A percentile compares a stretch with the other conserved stretches of the same genome.
These are phyloP conservation scores for Chloropsis hardwickii DNA, from an alignment of 2,113 vertebrate genomes.

Conservation along the genomic window DNA sequence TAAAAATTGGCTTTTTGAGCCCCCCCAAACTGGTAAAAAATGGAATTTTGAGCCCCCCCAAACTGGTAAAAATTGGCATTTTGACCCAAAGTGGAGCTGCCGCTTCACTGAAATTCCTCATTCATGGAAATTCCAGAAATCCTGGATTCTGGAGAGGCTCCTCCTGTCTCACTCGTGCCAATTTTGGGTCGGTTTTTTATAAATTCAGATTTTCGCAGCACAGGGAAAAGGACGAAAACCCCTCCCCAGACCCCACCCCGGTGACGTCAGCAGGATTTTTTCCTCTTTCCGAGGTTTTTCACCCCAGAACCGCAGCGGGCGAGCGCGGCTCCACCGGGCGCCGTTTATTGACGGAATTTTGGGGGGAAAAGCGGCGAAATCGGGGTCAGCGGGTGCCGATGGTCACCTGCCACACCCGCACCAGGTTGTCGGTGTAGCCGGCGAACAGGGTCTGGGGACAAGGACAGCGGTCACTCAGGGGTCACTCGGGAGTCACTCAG, in stretches of 20 bases:
- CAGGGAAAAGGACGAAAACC: accelerated
- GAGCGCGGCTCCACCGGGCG: neutral
- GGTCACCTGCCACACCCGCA: neutral
- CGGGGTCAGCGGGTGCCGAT: neutral
- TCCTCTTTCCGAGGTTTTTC: neutral
- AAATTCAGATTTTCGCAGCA: neutral
- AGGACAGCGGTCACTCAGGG: no score
- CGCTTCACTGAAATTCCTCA: no score
- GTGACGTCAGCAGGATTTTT: accelerated
- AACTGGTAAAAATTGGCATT: no score
- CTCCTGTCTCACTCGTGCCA: accelerated
- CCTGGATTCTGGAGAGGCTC: no score
- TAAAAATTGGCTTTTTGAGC: no score
- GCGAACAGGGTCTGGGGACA: neutral
- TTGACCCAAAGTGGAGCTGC: neutral
- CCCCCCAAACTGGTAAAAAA: no score
- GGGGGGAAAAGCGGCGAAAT: accelerated
- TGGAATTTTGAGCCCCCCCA: no score
- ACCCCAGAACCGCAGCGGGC: neutral
- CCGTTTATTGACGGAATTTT: neutral
- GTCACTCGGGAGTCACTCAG: accelerated
- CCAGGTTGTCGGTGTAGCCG: neutral
- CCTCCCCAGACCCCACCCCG: neutral
- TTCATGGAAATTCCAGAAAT: accelerated
- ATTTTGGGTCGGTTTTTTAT: neutral